Percentiles rank a stretch among this genome's conserved stretches.
phyloP scores from a whole-genome alignment of 2,888 invertebrate genomes.

The Aleiodes leptofemur region DNA sequence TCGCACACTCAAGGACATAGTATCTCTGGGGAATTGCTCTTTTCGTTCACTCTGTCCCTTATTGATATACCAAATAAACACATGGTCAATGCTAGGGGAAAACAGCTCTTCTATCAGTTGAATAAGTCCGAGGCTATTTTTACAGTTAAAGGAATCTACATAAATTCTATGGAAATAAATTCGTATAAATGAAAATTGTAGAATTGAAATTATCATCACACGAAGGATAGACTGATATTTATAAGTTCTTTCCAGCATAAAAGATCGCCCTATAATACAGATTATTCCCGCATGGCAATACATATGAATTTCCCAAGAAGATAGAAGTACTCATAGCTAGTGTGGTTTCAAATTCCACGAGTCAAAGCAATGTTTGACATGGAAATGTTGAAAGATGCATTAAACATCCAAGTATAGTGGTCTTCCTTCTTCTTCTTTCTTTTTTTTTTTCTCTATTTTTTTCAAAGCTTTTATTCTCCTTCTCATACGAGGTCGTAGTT shows the following conservation, averaged over 20 bases:
- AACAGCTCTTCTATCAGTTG: conserved; percentile 60
- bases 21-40: conserved; percentile 57
- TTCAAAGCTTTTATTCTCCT: conserved; percentile 51
- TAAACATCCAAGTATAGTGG: conserved; percentile 72
- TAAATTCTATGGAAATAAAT: conserved; percentile 4
- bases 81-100: conserved; percentile 57
- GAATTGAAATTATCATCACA: neutral
- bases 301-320: conserved; percentile 52
- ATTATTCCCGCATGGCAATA: conserved; percentile 40
- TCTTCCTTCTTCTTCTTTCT: conserved; percentile 53
- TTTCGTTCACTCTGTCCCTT: conserved; percentile 58
- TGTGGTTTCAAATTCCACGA: conserved; percentile 73
- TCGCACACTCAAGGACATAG: conserved; percentile 46
- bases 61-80: conserved; percentile 70
- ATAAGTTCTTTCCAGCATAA: neutral
- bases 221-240: neutral
- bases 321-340: conserved; percentile 42
- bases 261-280: neutral
- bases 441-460: conserved; percentile 51
- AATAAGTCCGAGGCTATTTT: conserved; percentile 48
- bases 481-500: conserved; percentile 49
- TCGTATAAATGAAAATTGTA: neutral
- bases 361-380: conserved; percentile 76
- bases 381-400: conserved; percentile 75
- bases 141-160: neutral